Base-by-base conservation (phyloP, 35 echinoderm and acorn worm genomes). In the Chiridota heheva region DNA sequence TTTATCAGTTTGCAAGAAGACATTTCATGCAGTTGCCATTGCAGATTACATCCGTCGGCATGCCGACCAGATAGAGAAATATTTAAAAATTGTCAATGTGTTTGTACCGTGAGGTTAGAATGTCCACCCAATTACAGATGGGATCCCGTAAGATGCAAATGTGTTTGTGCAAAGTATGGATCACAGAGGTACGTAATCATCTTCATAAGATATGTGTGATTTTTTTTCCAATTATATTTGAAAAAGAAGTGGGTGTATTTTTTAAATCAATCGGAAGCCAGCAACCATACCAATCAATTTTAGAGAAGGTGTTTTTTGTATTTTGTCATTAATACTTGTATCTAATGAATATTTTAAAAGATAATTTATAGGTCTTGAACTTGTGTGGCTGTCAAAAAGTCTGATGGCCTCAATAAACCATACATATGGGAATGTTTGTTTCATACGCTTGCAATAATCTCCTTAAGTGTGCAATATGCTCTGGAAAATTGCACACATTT, bases 81-180 rank as follows among this genome's bases (percentile, higher is more conserved):
- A 60, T 78, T 78, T 62, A 61, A 12, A 7, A 78, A 78, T 42
- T 78, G 75, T 62, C 51, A 78, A 58, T 78, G 75, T 34, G 31
- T 39, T 10, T 78, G 75, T 37, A 38, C 62, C 30, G 25, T 57
- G 17, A 3, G 42, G 32, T 40, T 78, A 61, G 20, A 38, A 31
- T 78, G 75, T 61, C 75, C 75, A 17, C 2, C 31, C 17, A 78
- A 78, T 27, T 78, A 60, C 27, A 78, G 75, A 29, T 78, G 75
- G 75, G 75, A 78, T 57, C 75, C 32, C 1, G 17, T 78, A 20
- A 42, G 51, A 49, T 78, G 75, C n/a, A 38, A 78, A 8, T 78
- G 75, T 78, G 75, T 78, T 7, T 78, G 75, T 78, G 53, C 42
- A 24, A 58, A 40, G 35, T 57, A 49, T 7, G 16, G 26, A 35